Evolutionary conservation across 1,140 invertebrate genomes (phyloP), one percentile per base, ranked within the genome.

Genomic region (Drosophila tropicalis): DNA sequence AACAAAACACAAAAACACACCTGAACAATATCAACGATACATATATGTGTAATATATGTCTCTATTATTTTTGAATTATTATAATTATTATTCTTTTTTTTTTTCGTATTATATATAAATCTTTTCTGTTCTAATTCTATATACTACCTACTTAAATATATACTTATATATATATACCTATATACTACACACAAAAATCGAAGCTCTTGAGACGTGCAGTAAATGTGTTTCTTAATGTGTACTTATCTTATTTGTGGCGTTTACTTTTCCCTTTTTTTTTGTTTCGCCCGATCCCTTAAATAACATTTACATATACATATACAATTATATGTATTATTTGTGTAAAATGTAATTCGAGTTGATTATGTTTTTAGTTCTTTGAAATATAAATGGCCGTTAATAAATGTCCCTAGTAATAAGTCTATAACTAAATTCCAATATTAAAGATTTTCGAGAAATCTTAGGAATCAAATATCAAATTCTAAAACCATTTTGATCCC

Each of bases 171-270:
- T 72, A 61, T 54, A 51, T 47, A 90, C n/a, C n/a, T n/a, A n/a
- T 62, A 91, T 72, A 71, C 47, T n/a, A 51, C 44, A 51, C 44
- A 47, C 68, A 62, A 68, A 15, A 72, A 91, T 91, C 90, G 87
- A 91, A 91, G 90, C 90, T 91, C 90, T 58, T 91, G 82, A 77
- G 71, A 90, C 79, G 79, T 91, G 81, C 90, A 91, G 82, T 91
- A 90, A 91, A 84, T 87, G 74, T 81, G 72, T 81, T 77, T 51
- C 44, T 79, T 71, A 71, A 76, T 80, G 72, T 91, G 73, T 51
- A 19, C 44, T 51, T 51, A 22, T 12, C 67, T 76, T 91, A 71
- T 90, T 74, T 86, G 76, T 79, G 72, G 72, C 67, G 62, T 84
- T 83, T 76, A 22, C 15, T 19, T 51, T 51, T 12, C 70, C 51